A percentile compares a stretch with the other conserved stretches of the same genome.
Evolutionary conservation across 2,113 vertebrate species (phyloP).

Genomic region (Oryzias curvinotus): DNA sequence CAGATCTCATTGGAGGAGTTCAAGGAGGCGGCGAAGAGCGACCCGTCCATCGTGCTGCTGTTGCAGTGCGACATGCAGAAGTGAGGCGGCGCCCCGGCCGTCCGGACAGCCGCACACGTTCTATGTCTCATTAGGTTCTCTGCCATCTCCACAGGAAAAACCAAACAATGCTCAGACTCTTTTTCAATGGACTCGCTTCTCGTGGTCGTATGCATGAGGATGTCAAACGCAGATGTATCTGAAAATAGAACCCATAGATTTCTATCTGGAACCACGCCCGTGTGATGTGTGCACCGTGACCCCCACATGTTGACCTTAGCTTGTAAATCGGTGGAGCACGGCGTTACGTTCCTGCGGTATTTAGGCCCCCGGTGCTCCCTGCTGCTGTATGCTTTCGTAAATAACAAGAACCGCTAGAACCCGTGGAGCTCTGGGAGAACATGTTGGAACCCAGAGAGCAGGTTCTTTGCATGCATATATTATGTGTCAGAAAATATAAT

Average conservation of each 20-base stretch:
- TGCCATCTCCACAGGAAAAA: conserved; percentile 85
- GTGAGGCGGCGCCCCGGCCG: conserved; percentile 78
- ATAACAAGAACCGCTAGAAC: conserved; percentile 84
- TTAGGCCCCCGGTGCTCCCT: conserved; percentile 89
- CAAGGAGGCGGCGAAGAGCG: conserved; percentile 99
- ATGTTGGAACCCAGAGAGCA: conserved; percentile 85
- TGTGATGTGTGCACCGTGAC: conserved; percentile 90
- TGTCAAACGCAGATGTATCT: conserved; percentile 99
- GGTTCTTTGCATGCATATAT: conserved; percentile 97
- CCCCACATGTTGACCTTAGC: conserved; percentile 82
- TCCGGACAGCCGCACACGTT: conserved; percentile 92
- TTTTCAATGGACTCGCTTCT: conserved; percentile 99
- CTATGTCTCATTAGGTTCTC: conserved; percentile 95
- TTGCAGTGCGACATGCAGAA: conserved; percentile 99
- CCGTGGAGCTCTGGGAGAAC: conserved; percentile 84
- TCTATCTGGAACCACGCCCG: conserved; percentile 77
- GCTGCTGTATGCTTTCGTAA: conserved; percentile 87
- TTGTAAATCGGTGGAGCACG: conserved; percentile 90
- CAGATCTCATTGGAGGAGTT: conserved; percentile 99
- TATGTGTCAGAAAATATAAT: conserved; percentile 88
- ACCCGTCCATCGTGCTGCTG: conserved; percentile 98
- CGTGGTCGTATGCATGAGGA: conserved; percentile 99
- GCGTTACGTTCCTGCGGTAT: conserved; percentile 82
- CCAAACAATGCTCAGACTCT: conserved; percentile 91
- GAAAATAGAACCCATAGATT: conserved; percentile 78